Percentiles rank a stretch among this genome's conserved stretches.
These are phyloP conservation scores for Electrona antarctica DNA, from an alignment of 2,113 vertebrate genomes.

Conservation along the genomic window DNA sequence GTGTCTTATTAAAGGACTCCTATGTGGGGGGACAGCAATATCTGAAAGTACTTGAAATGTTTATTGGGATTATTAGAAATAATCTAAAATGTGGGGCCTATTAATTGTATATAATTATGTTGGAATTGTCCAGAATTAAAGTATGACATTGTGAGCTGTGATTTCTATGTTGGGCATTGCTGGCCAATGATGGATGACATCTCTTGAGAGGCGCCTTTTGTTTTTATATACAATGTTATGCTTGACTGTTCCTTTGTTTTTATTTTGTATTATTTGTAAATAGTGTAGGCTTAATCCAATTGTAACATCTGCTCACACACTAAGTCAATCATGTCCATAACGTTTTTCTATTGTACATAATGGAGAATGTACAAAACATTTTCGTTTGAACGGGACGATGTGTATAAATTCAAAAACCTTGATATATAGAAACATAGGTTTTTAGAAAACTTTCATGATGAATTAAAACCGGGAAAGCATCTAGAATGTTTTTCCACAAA, in stretches of 20 bases:
- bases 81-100: conserved; percentile 31
- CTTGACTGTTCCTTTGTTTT: conserved; percentile 49
- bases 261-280: conserved; percentile 45
- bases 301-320: conserved; percentile 51
- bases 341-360: too few relatives aligned
- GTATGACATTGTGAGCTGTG: conserved; percentile 37
- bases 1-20: conserved; percentile 3
- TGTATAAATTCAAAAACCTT: too few relatives aligned
- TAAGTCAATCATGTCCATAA: too few relatives aligned
- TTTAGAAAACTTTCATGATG: too few relatives aligned
- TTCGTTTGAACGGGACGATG: too few relatives aligned
- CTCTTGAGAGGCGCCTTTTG: too few relatives aligned
- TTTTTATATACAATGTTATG: too few relatives aligned
- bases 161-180: conserved; percentile 37
- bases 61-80: conserved; percentile 25
- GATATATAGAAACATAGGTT: too few relatives aligned
- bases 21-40: conserved; percentile 10
- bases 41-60: conserved; percentile 55
- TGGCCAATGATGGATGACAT: conserved; percentile 78
- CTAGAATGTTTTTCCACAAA: too few relatives aligned
- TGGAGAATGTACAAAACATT: too few relatives aligned
- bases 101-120: conserved; percentile 43
- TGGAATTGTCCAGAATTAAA: conserved; percentile 4
- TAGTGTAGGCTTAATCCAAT: conserved; percentile 48
- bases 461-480: too few relatives aligned